A percentile compares a stretch with the other conserved stretches of the same genome.
Conservation (phyloP, 1,140 invertebrate species). For the Leptinotarsa defecta region DNA sequence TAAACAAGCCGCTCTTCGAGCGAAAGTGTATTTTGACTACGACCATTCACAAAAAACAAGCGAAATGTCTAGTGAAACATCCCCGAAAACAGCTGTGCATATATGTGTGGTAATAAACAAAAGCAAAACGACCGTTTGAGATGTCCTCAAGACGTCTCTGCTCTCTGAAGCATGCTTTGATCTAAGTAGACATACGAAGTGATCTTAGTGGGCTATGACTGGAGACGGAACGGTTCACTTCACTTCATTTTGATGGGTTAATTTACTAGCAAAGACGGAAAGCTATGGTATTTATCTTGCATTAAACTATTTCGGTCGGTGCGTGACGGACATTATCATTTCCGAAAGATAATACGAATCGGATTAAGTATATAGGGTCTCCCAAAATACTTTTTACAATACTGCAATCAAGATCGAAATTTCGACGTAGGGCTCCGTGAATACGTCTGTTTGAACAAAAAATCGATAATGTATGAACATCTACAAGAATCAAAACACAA, state of each 20-base stretch:
- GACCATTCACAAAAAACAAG: background rate
- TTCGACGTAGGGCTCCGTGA: too few species aligned
- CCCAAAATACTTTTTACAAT: too few species aligned
- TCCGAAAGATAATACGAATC: too few species aligned
- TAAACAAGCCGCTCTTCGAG: background rate
- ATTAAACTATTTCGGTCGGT: constrained; percentile 1
- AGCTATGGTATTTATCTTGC: constrained; percentile 8
- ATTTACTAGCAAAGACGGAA: constrained; percentile 5
- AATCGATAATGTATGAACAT: too few species aligned
- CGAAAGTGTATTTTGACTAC: background rate
- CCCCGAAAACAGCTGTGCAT: background rate
- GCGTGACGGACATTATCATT: too few species aligned
- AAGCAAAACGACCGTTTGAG: background rate
- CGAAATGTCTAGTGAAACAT: background rate
- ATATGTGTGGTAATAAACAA: background rate
- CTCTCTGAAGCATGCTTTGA: constrained; percentile 16
- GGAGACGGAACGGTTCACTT: constrained; percentile 13
- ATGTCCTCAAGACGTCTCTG: constrained; percentile 8
- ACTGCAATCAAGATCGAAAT: too few species aligned
- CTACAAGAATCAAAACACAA: too few species aligned
- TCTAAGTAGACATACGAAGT: constrained; percentile 5
- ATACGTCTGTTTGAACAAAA: too few species aligned
- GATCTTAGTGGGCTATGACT: constrained; percentile 18
- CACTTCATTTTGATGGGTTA: constrained; percentile 8
- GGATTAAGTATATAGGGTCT: too few species aligned